A percentile compares a stretch with the other conserved stretches of the same genome.
Evolutionary conservation across 2,113 vertebrate genomes (phyloP).

Genomic region (Prolemur simus): DNA sequence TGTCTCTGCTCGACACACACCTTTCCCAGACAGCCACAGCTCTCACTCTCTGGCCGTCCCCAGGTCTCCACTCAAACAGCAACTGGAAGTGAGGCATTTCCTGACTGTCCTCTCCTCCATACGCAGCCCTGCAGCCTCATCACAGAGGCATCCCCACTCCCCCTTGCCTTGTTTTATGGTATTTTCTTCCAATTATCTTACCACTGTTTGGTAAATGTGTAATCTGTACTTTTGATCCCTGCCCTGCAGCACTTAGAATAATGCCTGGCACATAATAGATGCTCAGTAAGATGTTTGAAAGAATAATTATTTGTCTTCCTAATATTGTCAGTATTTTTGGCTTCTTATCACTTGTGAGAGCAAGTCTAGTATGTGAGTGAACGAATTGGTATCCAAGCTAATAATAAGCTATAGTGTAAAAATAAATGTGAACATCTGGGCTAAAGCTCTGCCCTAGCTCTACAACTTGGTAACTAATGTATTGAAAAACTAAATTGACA

Average conservation of each 20-base stretch:
- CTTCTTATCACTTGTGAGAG: background rate
- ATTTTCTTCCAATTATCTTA: background rate
- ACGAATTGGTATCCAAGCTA: background rate
- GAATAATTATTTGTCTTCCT: background rate
- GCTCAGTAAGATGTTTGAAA: background rate
- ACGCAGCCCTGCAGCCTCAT: background rate
- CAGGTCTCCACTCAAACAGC: background rate
- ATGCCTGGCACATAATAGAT: background rate
- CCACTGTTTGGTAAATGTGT: background rate
- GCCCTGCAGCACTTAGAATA: background rate
- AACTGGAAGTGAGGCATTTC: background rate
- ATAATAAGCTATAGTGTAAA: fast-evolving
- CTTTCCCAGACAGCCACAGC: background rate
- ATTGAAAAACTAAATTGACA: background rate
- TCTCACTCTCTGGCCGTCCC: background rate
- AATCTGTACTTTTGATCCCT: background rate
- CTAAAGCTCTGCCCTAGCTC: background rate
- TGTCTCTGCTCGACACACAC: background rate
- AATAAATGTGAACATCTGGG: background rate
- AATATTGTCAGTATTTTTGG: background rate
- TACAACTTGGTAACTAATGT: background rate
- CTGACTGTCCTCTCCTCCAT: background rate
- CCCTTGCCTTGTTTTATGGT: background rate
- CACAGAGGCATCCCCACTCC: fast-evolving
- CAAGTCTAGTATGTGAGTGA: background rate